Conservation (phyloP, 2,888 invertebrate genomes). For the Mesochorus sp. region DNA sequence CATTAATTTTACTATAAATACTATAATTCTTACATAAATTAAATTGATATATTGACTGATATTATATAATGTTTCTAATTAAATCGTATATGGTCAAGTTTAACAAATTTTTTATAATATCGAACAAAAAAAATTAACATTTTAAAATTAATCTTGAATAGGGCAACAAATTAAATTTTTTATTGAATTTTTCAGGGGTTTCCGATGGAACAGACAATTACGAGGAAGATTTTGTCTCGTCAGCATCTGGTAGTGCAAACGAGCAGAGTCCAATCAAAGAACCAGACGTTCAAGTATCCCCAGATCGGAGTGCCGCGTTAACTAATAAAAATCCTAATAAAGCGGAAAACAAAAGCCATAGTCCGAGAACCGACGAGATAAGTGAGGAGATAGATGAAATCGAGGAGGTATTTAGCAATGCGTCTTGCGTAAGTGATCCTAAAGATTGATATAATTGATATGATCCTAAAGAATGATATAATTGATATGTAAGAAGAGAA, state of each 20-base stretch:
- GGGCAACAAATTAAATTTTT: too few species aligned
- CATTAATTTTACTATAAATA: too few species aligned
- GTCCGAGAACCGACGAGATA: constrained; percentile 75
- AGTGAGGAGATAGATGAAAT: constrained; percentile 78
- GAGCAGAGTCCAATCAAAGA: constrained; percentile 78
- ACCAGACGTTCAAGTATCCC: constrained; percentile 67
- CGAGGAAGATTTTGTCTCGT: constrained; percentile 78
- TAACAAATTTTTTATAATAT: too few species aligned
- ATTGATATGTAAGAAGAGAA: background rate
- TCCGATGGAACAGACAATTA: constrained; percentile 74
- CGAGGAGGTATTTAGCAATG: constrained; percentile 77
- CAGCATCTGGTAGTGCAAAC: constrained; percentile 77
- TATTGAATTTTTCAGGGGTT: constrained; percentile 67
- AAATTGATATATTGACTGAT: too few species aligned
- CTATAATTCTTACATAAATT: too few species aligned
- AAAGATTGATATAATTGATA: constrained; percentile 55
- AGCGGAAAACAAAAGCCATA: constrained; percentile 71
- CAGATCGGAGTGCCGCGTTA: constrained; percentile 64
- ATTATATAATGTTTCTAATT: too few species aligned
- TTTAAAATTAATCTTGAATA: background rate
- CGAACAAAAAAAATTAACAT: too few species aligned
- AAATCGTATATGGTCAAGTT: too few species aligned
- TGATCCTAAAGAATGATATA: constrained; percentile 61
- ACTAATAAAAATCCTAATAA: constrained; percentile 58
- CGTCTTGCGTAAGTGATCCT: constrained; percentile 77